These are phyloP conservation scores for Cheumatopsyche charites DNA, from an alignment of 1,140 invertebrate species.

Conservation along the genomic window DNA sequence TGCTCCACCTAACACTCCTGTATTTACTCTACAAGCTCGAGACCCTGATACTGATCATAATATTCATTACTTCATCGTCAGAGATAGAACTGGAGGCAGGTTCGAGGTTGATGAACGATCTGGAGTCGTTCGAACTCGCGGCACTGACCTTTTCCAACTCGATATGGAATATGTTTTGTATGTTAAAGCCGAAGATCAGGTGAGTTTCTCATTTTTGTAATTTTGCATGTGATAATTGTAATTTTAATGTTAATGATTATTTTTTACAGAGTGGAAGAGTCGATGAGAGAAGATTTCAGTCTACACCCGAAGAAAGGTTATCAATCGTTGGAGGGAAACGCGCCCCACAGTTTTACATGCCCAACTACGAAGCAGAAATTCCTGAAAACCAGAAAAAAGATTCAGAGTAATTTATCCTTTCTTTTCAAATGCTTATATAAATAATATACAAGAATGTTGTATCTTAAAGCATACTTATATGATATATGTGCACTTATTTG, in stretches of 20 bases:
- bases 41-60: conserved; percentile 95
- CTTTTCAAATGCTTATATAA: background rate
- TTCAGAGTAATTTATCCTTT: conserved; percentile 78
- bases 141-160: conserved; percentile 89
- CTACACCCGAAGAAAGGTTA: conserved; percentile 87
- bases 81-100: conserved; percentile 79
- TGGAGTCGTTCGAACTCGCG: conserved; percentile 89
- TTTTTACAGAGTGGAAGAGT: conserved; percentile 77
- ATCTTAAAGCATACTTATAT: too few species aligned
- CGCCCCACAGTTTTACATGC: conserved; percentile 93
- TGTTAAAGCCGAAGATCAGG: conserved; percentile 93
- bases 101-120: conserved; percentile 92
- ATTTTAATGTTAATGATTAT: conserved; percentile 1
- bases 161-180: conserved; percentile 97
- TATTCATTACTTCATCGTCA: conserved; percentile 93
- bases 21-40: conserved; percentile 92
- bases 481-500: too few species aligned
- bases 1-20: conserved; percentile 92
- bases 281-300: conserved; percentile 86
- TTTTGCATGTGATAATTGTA: conserved; percentile 10
- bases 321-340: conserved; percentile 93
- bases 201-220: conserved; percentile 36
- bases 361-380: conserved; percentile 91
- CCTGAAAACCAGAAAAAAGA: conserved; percentile 96
- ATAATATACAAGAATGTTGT: too few species aligned